These are phyloP conservation scores for Stichopus horrens DNA, from an alignment of 53 echinoderm and acorn worm genomes.

Conservation along the genomic window DNA sequence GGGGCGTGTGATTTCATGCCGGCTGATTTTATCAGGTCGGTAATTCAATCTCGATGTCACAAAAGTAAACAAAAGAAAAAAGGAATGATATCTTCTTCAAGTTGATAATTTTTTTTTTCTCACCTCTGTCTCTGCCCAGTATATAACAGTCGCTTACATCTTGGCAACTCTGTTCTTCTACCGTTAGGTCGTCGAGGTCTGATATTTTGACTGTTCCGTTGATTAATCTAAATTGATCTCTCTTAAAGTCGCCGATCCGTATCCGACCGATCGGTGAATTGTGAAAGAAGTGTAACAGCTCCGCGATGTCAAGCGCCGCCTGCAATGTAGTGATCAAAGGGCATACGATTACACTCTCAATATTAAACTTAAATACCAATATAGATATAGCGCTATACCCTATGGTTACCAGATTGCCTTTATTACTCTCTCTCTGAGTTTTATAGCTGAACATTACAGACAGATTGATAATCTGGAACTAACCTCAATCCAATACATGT, in stretches of 20 bases:
- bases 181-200: slow-evolving; percentile 70
- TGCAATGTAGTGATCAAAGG: slow-evolving; percentile 9
- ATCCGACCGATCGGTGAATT: slow-evolving; percentile 77
- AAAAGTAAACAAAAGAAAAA: too few relatives aligned
- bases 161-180: slow-evolving; percentile 55
- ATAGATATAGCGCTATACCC: too few relatives aligned
- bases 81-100: too few relatives aligned
- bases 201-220: slow-evolving; percentile 52
- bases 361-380: neutral
- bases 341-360: neutral
- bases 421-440: too few relatives aligned
- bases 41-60: too few relatives aligned
- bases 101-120: too few relatives aligned
- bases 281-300: slow-evolving; percentile 68
- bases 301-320: slow-evolving; percentile 68
- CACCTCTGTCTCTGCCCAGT: slow-evolving; percentile 9
- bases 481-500: too few relatives aligned
- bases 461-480: too few relatives aligned
- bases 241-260: slow-evolving; percentile 77
- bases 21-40: too few relatives aligned
- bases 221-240: slow-evolving; percentile 61
- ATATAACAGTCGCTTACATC: slow-evolving; percentile 61
- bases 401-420: too few relatives aligned
- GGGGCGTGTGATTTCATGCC: too few relatives aligned
- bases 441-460: too few relatives aligned